Conservation (phyloP, 2,797 vertebrate species). For the Phoxinus dragarum region DNA sequence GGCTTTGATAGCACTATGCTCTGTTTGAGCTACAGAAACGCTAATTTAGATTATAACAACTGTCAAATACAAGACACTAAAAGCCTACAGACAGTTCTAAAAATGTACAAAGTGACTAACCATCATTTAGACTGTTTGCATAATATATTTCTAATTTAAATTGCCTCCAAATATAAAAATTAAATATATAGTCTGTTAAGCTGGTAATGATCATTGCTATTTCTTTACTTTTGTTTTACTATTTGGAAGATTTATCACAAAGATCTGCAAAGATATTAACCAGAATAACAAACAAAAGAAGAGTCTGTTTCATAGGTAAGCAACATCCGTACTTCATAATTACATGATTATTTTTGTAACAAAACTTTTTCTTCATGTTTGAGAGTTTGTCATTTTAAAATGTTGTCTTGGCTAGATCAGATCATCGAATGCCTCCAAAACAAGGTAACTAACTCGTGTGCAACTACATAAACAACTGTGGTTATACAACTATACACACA, state of each 20-base stretch:
- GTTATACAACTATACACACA: background rate
- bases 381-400: background rate
- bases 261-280: constrained; percentile 70
- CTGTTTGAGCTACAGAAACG: background rate
- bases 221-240: background rate
- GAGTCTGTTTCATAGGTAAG: constrained; percentile 60
- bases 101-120: background rate
- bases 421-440: constrained; percentile 57
- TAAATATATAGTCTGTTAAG: background rate
- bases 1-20: background rate
- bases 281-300: constrained; percentile 51
- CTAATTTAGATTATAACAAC: background rate
- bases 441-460: constrained; percentile 67
- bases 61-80: background rate
- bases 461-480: constrained; percentile 13
- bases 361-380: background rate
- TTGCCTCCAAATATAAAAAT: background rate
- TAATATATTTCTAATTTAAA: background rate
- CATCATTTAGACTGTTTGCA: background rate
- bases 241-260: constrained; percentile 82
- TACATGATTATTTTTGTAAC: background rate
- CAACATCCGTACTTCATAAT: background rate
- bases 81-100: background rate
- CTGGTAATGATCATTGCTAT: background rate
- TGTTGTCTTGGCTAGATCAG: constrained; percentile 56